Percentiles rank a stretch among this genome's conserved stretches.
phyloP scores from a whole-genome alignment of 1,140 invertebrate genomes.

The Melitaea cinxia region DNA sequence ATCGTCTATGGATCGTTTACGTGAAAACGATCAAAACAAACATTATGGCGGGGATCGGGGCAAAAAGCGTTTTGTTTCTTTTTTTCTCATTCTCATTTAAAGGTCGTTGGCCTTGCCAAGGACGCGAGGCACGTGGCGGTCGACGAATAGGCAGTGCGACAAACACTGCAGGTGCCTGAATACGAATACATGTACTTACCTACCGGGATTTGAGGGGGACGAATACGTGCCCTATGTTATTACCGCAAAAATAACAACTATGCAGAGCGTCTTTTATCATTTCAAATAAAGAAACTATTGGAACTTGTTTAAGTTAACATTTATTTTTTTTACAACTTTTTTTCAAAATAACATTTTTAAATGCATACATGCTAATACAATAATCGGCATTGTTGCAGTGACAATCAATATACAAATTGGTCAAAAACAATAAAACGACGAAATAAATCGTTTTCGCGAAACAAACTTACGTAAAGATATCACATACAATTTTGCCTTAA shows the following conservation, averaged over 20 bases:
- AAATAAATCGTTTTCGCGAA: not conserved
- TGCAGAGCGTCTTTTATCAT: not conserved
- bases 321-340: too few relatives aligned
- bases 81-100: conserved; percentile 62
- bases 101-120: conserved; percentile 71
- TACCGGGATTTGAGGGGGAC: conserved; percentile 18
- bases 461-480: conserved; percentile 17
- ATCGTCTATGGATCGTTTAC: conserved; percentile 63
- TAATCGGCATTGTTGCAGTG: not conserved
- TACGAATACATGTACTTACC: conserved; percentile 3
- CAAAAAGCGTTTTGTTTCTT: conserved; percentile 65
- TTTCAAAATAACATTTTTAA: too few relatives aligned
- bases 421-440: not conserved
- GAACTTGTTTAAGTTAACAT: too few relatives aligned
- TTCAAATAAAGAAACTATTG: too few relatives aligned
- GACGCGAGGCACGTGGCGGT: conserved; percentile 69
- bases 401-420: not conserved
- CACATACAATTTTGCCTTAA: conserved; percentile 26
- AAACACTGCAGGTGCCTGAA: conserved; percentile 50
- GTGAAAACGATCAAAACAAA: conserved; percentile 78
- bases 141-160: conserved; percentile 56
- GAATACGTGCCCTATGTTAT: conserved; percentile 12
- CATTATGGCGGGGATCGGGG: conserved; percentile 53
- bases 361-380: too few relatives aligned
- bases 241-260: not conserved